phyloP scores from a whole-genome alignment of 2,113 vertebrate species.

The Channa maculata region DNA sequence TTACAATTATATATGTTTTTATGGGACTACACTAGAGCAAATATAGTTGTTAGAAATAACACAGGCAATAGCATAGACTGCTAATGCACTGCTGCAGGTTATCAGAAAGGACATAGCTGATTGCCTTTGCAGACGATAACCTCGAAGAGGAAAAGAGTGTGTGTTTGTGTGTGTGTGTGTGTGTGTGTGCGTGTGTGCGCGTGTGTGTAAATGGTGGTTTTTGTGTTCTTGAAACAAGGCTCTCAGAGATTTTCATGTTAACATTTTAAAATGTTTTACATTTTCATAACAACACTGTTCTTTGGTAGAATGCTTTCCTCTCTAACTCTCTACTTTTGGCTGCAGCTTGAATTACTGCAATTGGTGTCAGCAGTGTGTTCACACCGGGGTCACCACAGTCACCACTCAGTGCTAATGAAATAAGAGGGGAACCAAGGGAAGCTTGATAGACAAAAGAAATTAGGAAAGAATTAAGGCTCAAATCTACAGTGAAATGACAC shows the following conservation, averaged over 20 bases:
- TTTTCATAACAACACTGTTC: neutral
- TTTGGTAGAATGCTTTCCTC: neutral
- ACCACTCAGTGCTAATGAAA: constrained; percentile 17
- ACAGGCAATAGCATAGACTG: neutral
- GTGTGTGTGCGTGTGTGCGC: neutral
- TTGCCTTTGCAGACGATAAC: constrained; percentile 8
- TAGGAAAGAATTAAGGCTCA: neutral
- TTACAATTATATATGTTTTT: neutral
- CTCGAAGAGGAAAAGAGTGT: neutral
- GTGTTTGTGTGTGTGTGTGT: neutral
- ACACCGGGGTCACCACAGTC: constrained; percentile 5
- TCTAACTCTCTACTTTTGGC: neutral
- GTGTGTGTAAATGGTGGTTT: neutral
- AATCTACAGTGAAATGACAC: constrained; percentile 8
- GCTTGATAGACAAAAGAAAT: neutral
- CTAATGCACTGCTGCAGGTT: constrained; percentile 16
- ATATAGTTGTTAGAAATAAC: neutral
- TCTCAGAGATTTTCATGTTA: constrained; percentile 18
- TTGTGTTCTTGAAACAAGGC: constrained; percentile 6
- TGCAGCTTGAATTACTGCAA: constrained; percentile 7
- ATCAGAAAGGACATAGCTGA: constrained; percentile 17
- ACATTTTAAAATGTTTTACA: constrained; percentile 1
- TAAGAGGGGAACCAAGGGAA: constrained; percentile 20
- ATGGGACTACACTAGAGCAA: neutral
- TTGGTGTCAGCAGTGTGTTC: constrained; percentile 4